Percentiles rank a stretch among this genome's conserved stretches.
phyloP scores from a whole-genome alignment of 2,888 invertebrate genomes.

The Xylocampa areola region DNA sequence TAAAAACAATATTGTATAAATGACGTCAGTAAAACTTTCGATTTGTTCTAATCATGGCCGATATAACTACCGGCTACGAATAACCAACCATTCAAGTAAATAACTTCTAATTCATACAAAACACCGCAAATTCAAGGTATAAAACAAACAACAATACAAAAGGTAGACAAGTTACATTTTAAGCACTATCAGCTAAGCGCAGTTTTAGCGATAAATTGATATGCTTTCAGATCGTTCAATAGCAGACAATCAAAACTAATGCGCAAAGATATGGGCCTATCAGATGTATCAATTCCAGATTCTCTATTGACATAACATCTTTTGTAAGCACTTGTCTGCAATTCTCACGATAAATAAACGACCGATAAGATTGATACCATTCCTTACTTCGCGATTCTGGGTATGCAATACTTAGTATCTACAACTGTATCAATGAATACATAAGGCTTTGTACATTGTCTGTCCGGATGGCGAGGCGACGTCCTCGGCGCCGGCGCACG shows the following conservation, averaged over 20 bases:
- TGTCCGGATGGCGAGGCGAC: slow-evolving; percentile 63
- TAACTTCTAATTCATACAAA: slow-evolving; percentile 9
- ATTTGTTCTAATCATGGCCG: slow-evolving; percentile 23
- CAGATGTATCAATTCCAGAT: slow-evolving; percentile 7
- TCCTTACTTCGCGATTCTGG: slow-evolving; percentile 20
- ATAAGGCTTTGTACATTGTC: slow-evolving; percentile 44
- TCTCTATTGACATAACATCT: slow-evolving; percentile 5
- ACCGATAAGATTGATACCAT: slow-evolving; percentile 15
- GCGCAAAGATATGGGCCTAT: neutral
- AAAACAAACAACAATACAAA: too few relatives aligned
- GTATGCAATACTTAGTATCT: slow-evolving; percentile 37
- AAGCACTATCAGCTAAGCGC: too few relatives aligned
- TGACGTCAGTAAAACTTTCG: slow-evolving; percentile 45
- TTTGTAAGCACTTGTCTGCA: slow-evolving; percentile 32
- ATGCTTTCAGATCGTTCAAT: too few relatives aligned
- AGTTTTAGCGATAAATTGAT: too few relatives aligned
- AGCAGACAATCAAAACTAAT: too few relatives aligned
- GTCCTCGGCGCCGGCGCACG: slow-evolving; percentile 60
- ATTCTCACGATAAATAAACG: slow-evolving; percentile 42
- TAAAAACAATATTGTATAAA: slow-evolving; percentile 35
- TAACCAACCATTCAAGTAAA: slow-evolving; percentile 20
- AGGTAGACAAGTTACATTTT: too few relatives aligned
- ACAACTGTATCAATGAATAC: slow-evolving; percentile 51
- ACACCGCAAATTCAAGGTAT: neutral
- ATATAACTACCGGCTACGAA: slow-evolving; percentile 22